Conservation (phyloP, 1,140 invertebrate species). For the Meloidogyne hapla region DNA sequence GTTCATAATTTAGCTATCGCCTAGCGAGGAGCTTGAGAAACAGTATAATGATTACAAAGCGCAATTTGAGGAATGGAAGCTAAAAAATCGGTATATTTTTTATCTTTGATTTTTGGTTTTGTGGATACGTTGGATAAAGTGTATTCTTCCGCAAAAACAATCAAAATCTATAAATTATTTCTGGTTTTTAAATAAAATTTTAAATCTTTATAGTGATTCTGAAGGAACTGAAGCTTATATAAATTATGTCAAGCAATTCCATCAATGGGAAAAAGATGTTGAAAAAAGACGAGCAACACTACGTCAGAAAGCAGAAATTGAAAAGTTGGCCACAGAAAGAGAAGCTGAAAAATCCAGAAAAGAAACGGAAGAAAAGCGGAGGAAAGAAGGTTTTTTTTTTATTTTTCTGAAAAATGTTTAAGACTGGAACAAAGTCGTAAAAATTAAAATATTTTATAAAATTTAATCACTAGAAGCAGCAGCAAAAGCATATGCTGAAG, state of each 20-base stretch:
- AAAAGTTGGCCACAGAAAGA: conserved; percentile 24
- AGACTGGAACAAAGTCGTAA: not conserved
- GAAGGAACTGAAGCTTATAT: conserved; percentile 54
- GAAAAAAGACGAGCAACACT: conserved; percentile 48
- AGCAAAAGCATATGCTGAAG: conserved; percentile 42
- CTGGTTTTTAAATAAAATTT: not conserved
- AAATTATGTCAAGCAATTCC: conserved; percentile 54
- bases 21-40: conserved; percentile 56
- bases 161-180: too few species aligned
- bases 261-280: conserved; percentile 54
- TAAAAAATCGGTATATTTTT: conserved; percentile 46
- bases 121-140: not conserved
- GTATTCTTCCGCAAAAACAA: too few species aligned
- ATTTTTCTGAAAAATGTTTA: not conserved
- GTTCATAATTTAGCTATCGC: conserved; percentile 50
- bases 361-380: conserved; percentile 14
- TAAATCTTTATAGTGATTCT: conserved; percentile 45
- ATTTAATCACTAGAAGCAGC: conserved; percentile 37
- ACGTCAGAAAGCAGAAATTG: conserved; percentile 44
- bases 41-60: conserved; percentile 55
- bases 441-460: too few species aligned
- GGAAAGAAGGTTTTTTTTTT: not conserved
- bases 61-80: conserved; percentile 59
- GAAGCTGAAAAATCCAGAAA: conserved; percentile 20
- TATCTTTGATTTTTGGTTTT: conserved; percentile 4